A percentile compares a stretch with the other conserved stretches of the same genome.
Evolutionary conservation across 2,888 invertebrate species (phyloP).

Genomic region (Melitaea athalia): DNA sequence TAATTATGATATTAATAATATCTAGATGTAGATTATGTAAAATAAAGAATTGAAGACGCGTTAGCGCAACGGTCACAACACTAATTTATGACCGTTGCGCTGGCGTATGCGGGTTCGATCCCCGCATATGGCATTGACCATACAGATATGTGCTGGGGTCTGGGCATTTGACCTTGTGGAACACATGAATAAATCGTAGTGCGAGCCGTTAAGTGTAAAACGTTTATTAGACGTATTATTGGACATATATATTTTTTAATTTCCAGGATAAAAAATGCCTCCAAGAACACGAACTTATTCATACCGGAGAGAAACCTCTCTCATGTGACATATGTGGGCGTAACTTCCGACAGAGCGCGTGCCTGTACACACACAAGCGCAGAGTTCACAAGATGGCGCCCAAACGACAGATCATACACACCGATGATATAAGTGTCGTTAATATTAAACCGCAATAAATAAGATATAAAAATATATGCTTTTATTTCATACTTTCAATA

Average conservation of each 20-base stretch:
- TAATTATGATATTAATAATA: too few species aligned
- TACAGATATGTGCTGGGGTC: too few species aligned
- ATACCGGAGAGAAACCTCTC: conserved; percentile 64
- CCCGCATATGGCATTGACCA: too few species aligned
- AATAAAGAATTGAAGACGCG: too few species aligned
- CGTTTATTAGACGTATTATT: too few species aligned
- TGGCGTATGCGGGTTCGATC: too few species aligned
- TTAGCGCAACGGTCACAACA: too few species aligned
- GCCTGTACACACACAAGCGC: conserved; percentile 58
- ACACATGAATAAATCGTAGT: too few species aligned
- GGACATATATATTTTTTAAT: not conserved
- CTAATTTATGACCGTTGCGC: too few species aligned
- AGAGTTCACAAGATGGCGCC: conserved; percentile 54
- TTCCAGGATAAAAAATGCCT: conserved; percentile 63
- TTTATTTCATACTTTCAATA: not conserved
- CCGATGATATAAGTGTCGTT: not conserved
- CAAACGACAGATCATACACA: conserved; percentile 20
- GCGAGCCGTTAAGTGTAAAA: too few species aligned
- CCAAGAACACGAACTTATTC: conserved; percentile 62
- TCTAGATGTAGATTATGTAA: too few species aligned
- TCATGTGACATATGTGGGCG: conserved; percentile 63
- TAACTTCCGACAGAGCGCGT: conserved; percentile 62
- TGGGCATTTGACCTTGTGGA: too few species aligned
- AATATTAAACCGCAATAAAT: conserved; percentile 1
- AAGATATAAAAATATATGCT: not conserved